A percentile compares a stretch with the other conserved stretches of the same genome.
These are phyloP conservation scores for Eupithecia centaureata DNA, from an alignment of 2,888 invertebrate genomes.

Conservation along the genomic window DNA sequence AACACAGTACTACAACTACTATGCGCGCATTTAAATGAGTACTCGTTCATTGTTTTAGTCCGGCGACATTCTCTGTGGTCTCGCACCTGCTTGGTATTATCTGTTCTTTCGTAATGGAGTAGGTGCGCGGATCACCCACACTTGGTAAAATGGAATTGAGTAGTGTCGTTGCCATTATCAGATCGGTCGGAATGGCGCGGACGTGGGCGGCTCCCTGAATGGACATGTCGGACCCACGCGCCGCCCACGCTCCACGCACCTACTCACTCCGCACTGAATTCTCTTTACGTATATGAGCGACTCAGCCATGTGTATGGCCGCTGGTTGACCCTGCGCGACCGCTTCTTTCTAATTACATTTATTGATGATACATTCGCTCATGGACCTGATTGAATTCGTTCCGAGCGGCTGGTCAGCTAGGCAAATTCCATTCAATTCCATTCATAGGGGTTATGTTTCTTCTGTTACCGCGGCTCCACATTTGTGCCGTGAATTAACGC, in stretches of 20 bases:
- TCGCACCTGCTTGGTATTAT: conserved; percentile 38
- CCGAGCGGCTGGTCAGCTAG: conserved; percentile 38
- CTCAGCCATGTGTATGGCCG: conserved; percentile 11
- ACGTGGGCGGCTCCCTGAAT: conserved; percentile 72
- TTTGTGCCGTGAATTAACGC: too few relatives aligned
- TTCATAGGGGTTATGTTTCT: conserved; percentile 19
- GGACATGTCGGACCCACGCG: conserved; percentile 66
- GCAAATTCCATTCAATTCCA: conserved; percentile 44
- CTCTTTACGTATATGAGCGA: conserved; percentile 10
- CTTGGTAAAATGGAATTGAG: conserved; percentile 53
- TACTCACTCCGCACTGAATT: conserved; percentile 46
- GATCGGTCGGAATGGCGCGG: conserved; percentile 57
- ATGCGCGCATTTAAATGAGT: conserved; percentile 52
- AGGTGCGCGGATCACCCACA: conserved; percentile 49
- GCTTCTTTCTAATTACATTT: conserved; percentile 53
- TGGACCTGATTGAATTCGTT: conserved; percentile 57
- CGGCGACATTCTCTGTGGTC: conserved; percentile 43
- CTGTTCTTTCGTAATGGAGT: conserved; percentile 45
- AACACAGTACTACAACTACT: conserved; percentile 57
- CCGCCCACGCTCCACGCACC: conserved; percentile 49
- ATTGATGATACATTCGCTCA: conserved; percentile 56
- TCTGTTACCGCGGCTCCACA: too few relatives aligned
- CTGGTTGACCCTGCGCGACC: conserved; percentile 40
- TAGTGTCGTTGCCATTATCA: conserved; percentile 65
- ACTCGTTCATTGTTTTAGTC: conserved; percentile 48